Evolutionary conservation across 1,140 invertebrate genomes (phyloP), one percentile per base, ranked within the genome.

Genomic region (Pogonomyrmex barbatus): DNA sequence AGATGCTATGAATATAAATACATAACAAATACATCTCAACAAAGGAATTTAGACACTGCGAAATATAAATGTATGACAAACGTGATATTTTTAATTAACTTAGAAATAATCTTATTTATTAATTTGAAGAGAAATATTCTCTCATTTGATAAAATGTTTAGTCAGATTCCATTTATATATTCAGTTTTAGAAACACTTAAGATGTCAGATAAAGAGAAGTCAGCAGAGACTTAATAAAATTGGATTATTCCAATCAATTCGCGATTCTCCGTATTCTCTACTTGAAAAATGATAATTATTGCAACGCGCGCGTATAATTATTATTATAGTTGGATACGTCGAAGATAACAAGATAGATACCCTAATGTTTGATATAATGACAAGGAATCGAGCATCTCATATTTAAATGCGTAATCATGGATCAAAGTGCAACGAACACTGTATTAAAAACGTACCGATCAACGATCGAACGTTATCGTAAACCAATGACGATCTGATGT

Each of bases 381-480:
- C 17, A 42, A 78, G 1, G 33, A 24, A 24, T 52, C 33, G 0
- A 62, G 8, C 71, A n/a, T 12, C 14, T 12, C 14, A 17, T 10
- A 33, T 56, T 68, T 68, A 68, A 54, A 81, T 68, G 36, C 24
- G 39, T 45, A 56, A 68, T 68, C n/a, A 39, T 24, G 4, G 47
- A 1, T 2, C 77, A 81, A 81, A 81, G 77, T 81, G 36, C 77
- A 2, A 42, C 12, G 36, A 68, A 14, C 17, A 14, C 0, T 30
- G 8, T 30, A 17, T 39, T 45, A 68, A 33, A 39, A 54, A 68
- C 47, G 24, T 24, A 45, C 0, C 45, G 62, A 68, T 68, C 47
- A 68, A 68, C 12, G 4, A 68, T 67, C 47, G 12, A 79, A 2
- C n/a, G 62, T 14, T 79, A 79, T 81, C 77, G 47, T 1, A 2